These are phyloP conservation scores for Zelleria hepariella DNA, from an alignment of 2,888 invertebrate species.

Conservation along the genomic window DNA sequence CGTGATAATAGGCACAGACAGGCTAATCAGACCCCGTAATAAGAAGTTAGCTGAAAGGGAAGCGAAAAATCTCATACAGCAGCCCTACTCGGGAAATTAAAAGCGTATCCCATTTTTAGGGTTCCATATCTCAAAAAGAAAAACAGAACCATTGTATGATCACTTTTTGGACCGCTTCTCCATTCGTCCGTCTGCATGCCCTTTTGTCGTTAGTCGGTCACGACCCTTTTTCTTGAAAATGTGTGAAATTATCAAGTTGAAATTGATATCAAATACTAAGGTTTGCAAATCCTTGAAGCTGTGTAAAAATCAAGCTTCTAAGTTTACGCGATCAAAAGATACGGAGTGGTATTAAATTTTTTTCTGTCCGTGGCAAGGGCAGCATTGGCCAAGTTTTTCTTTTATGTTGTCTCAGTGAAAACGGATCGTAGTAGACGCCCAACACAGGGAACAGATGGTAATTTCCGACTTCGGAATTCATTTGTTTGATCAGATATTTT, in stretches of 20 bases:
- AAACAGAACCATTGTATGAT: too few relatives aligned
- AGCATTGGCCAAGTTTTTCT: too few relatives aligned
- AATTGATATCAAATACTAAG: background rate
- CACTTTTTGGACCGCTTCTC: too few relatives aligned
- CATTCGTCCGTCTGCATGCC: too few relatives aligned
- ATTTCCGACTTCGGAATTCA: background rate
- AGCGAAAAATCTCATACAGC: background rate
- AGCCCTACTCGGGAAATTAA: background rate
- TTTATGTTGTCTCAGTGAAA: too few relatives aligned
- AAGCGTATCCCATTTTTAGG: background rate
- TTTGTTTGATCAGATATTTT: background rate
- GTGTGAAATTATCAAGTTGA: background rate
- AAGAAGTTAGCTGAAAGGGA: constrained; percentile 1
- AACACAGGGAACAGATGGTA: background rate
- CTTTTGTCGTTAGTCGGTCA: too few relatives aligned
- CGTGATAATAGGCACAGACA: background rate
- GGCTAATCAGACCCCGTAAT: constrained; percentile 1
- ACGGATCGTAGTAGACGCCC: background rate
- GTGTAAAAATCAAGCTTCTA: background rate
- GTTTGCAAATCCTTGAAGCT: background rate
- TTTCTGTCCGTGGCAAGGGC: too few relatives aligned
- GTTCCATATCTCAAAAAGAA: too few relatives aligned
- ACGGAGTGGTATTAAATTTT: too few relatives aligned
- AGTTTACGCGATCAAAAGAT: too few relatives aligned
- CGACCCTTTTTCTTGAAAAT: too few relatives aligned